These are phyloP conservation scores for Papilio gigon DNA, from an alignment of 2,888 invertebrate genomes.

Conservation along the genomic window DNA sequence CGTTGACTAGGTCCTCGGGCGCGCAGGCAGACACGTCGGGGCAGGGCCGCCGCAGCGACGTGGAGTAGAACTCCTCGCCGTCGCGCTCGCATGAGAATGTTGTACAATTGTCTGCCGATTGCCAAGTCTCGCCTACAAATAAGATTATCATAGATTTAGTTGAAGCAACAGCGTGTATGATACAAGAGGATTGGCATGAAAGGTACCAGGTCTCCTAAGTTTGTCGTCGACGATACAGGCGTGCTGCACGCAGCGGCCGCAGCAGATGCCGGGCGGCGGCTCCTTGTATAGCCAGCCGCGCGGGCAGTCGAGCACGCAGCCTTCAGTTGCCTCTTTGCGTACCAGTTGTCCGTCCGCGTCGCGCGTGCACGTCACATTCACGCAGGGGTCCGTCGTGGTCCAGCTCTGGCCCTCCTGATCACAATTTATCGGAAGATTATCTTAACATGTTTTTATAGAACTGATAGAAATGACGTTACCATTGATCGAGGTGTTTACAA, in stretches of 20 bases:
- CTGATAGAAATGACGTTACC: not conserved
- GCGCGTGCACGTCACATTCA: constrained; percentile 75
- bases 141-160: not conserved
- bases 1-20: constrained; percentile 77
- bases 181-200: constrained; percentile 19
- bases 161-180: not conserved
- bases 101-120: constrained; percentile 85
- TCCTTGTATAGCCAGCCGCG: constrained; percentile 82
- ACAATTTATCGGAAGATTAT: not conserved
- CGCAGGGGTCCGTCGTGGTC: constrained; percentile 80
- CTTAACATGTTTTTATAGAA: too few species aligned
- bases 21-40: constrained; percentile 84
- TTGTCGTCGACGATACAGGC: constrained; percentile 80
- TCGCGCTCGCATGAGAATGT: constrained; percentile 77
- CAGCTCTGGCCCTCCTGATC: constrained; percentile 77
- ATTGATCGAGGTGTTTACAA: not conserved
- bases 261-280: constrained; percentile 77
- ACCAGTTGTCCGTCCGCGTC: constrained; percentile 67
- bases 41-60: constrained; percentile 81
- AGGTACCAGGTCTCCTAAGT: constrained; percentile 73
- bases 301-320: constrained; percentile 73
- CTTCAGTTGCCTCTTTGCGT: constrained; percentile 65
- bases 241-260: constrained; percentile 84
- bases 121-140: constrained; percentile 79
- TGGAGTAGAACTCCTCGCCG: constrained; percentile 79